Evolutionary conservation across 2,113 vertebrate species (phyloP).

Genomic region (Oenanthe melanoleuca): DNA sequence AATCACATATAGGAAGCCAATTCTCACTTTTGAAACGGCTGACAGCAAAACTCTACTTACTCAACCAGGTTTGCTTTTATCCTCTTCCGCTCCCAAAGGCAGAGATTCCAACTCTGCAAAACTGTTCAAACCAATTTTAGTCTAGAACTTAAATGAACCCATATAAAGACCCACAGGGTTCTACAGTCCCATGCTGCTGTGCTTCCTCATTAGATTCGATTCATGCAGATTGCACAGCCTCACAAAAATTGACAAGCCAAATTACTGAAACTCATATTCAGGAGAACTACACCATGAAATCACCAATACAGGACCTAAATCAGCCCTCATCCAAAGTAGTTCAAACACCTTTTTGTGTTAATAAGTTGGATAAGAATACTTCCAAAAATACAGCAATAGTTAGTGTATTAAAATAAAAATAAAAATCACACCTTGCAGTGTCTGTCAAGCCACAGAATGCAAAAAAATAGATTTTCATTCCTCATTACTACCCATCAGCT

Average conservation of each 20-base stretch:
- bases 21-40: neutral
- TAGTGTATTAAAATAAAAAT: too few species aligned
- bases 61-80: neutral
- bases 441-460: neutral
- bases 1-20: accelerated
- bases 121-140: neutral
- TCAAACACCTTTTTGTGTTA: neutral
- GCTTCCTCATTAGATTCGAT: neutral
- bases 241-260: neutral
- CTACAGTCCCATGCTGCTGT: neutral
- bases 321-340: neutral
- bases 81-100: neutral
- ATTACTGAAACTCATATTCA: neutral
- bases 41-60: neutral
- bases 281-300: neutral
- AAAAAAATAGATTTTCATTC: neutral
- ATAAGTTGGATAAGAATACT: neutral
- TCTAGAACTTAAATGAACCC: neutral
- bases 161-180: neutral
- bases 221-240: accelerated
- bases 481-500: neutral
- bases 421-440: neutral
- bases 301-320: neutral
- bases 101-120: neutral
- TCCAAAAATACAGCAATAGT: neutral